Percentiles rank a stretch among this genome's conserved stretches.
Evolutionary conservation across 2,888 invertebrate species (phyloP).

Genomic region (Arenicola marina): DNA sequence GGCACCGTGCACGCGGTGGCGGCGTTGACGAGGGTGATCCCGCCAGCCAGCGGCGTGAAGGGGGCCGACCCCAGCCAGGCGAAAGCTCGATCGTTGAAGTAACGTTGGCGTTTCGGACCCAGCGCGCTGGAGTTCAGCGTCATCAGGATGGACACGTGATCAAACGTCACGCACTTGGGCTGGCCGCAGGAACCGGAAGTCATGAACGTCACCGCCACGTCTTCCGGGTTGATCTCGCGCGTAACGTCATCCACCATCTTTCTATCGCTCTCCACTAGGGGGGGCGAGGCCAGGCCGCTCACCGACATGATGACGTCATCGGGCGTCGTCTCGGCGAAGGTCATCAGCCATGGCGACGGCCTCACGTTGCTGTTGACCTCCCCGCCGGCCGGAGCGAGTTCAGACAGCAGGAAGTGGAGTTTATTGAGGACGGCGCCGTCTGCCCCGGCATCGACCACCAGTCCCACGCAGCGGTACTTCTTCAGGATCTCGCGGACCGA

Average conservation of each 20-base stretch:
- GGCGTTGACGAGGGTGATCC: neutral
- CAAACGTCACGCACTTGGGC: neutral
- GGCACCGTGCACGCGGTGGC: neutral
- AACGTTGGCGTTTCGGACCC: neutral
- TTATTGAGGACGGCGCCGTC: neutral
- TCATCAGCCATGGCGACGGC: too few relatives aligned
- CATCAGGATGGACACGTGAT: neutral
- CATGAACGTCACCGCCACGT: neutral
- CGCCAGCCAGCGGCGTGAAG: neutral
- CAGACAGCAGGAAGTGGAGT: neutral
- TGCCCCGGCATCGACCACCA: neutral
- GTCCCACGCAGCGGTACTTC: neutral
- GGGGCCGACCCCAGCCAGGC: neutral
- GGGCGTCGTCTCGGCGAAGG: too few relatives aligned
- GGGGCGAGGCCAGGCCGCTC: too few relatives aligned
- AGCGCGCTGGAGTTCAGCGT: neutral
- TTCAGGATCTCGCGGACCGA: neutral
- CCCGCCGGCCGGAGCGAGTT: neutral
- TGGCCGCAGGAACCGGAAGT: neutral
- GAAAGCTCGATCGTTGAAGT: neutral
- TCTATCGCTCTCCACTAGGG: too few relatives aligned
- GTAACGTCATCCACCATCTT: too few relatives aligned
- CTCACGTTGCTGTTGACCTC: too few relatives aligned
- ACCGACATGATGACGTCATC: too few relatives aligned
- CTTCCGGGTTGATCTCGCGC: too few relatives aligned